Evolutionary conservation across 2,113 vertebrate genomes (phyloP), one percentile per base, ranked within the genome.

Genomic region (Neodon shergylaensis): DNA sequence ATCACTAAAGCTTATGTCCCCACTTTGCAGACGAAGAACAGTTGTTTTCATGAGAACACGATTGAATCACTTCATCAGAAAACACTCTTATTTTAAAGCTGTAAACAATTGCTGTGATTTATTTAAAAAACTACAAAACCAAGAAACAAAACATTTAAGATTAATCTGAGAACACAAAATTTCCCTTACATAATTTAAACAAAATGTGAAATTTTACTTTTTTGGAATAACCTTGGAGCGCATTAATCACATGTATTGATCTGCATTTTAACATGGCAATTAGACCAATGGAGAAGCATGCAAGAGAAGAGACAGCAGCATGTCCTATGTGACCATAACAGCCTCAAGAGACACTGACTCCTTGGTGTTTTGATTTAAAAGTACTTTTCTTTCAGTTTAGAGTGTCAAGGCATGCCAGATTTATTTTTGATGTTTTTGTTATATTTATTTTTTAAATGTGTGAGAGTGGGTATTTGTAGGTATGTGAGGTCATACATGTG

Each of bases 381-480:
- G 3, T 28, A 19, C 0, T 3, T 89, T 42, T 73, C 26, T 5
- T 6, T 13, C 44, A 5, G 0, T 88, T 28, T 42, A 58, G 22
- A 52, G 33, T 36, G 5, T n/a, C 44, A 87, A 87, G 49, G 36
- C 47, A 54, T 54, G 22, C 17, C 33, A 70, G 19, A 70, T n/a
- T 86, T 49, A 65, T 3, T 31, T 63, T 31, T 11, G 36, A 68
- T 74, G 14, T 7, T 33, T 78, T 39, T 49, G 21, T 63, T 68
- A 28, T 36, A 93, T 6, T 33, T 21, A 26, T 84, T 17, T 4
- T 16, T 47, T 31, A 36, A 44, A 44, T 44, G 26, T 44, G 7
- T 61, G 12, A 14, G 31, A 7, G 52, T n/a, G 49, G 5, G 4
- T 61, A 61, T 61, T 61, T 33, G 39, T 47, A 65, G 17, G 8